A percentile compares a stretch with the other conserved stretches of the same genome.
Evolutionary conservation across 2,113 vertebrate species (phyloP).

Genomic region (Ptilonorhynchus violaceus): DNA sequence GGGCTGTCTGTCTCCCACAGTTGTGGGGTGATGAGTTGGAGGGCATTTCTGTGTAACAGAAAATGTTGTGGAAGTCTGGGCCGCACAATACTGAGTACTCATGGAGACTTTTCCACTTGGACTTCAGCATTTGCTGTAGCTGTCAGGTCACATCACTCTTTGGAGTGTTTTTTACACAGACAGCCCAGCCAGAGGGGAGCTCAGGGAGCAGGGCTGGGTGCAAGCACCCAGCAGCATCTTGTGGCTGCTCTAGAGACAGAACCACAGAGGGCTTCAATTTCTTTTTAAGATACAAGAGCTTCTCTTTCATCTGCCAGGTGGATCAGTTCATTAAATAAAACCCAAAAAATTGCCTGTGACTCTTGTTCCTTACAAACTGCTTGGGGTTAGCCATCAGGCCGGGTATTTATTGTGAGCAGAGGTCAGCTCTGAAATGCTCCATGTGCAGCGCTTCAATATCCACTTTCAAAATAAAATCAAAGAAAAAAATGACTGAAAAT

Average conservation of each 20-base stretch:
- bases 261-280: not conserved
- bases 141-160: not conserved
- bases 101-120: not conserved
- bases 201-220: not conserved
- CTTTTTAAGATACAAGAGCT: not conserved
- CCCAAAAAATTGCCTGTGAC: not conserved
- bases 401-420: not conserved
- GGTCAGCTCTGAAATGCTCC: not conserved
- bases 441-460: not conserved
- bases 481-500: not conserved
- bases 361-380: not conserved
- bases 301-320: not conserved
- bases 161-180: not conserved
- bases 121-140: not conserved
- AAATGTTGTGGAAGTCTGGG: not conserved
- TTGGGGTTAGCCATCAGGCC: not conserved
- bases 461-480: constrained; percentile 7
- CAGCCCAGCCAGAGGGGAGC: not conserved
- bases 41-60: not conserved
- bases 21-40: not conserved
- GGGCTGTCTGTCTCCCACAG: not conserved
- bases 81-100: not conserved
- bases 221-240: not conserved
- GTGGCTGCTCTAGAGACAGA: not conserved
- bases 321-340: not conserved